A percentile compares a stretch with the other conserved stretches of the same genome.
phyloP scores from a whole-genome alignment of 2,113 vertebrate species.

The Seriola rivoliana region DNA sequence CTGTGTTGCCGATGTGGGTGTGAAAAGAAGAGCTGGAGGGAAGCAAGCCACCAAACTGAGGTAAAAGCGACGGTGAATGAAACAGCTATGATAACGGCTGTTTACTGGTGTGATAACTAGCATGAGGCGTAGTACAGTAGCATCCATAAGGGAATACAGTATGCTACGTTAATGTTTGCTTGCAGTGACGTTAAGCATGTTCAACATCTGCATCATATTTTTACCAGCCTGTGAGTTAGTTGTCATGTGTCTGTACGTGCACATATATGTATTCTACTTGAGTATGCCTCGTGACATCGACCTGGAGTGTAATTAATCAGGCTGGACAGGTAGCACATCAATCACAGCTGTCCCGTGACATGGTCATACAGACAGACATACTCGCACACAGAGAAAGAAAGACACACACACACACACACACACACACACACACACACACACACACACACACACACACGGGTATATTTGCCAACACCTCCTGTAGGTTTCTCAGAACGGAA shows the following conservation, averaged over 20 bases:
- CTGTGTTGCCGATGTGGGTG: slow-evolving; percentile 39
- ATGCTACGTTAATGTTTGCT: background rate
- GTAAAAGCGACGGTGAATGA: background rate
- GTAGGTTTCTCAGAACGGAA: slow-evolving; percentile 54
- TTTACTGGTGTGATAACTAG: slow-evolving; percentile 5
- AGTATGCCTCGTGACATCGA: slow-evolving; percentile 51
- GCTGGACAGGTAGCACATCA: slow-evolving; percentile 65
- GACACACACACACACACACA: slow-evolving; percentile 4
- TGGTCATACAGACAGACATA: slow-evolving; percentile 34
- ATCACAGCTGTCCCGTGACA: slow-evolving; percentile 62
- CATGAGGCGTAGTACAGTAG: background rate
- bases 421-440: background rate
- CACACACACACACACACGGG: slow-evolving; percentile 11
- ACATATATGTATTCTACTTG: slow-evolving; percentile 51
- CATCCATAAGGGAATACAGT: background rate
- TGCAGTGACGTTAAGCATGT: background rate
- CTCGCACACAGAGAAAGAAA: background rate
- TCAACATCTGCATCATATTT: background rate
- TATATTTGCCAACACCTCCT: slow-evolving; percentile 47
- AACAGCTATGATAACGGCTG: background rate
- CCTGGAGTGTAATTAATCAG: slow-evolving; percentile 76
- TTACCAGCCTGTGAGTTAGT: slow-evolving; percentile 10
- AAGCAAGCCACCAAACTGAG: slow-evolving; percentile 21
- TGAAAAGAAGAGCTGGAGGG: slow-evolving; percentile 16
- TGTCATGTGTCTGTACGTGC: slow-evolving; percentile 23